phyloP scores from a whole-genome alignment of 2,113 vertebrate species.

The Ifrita kowaldi region DNA sequence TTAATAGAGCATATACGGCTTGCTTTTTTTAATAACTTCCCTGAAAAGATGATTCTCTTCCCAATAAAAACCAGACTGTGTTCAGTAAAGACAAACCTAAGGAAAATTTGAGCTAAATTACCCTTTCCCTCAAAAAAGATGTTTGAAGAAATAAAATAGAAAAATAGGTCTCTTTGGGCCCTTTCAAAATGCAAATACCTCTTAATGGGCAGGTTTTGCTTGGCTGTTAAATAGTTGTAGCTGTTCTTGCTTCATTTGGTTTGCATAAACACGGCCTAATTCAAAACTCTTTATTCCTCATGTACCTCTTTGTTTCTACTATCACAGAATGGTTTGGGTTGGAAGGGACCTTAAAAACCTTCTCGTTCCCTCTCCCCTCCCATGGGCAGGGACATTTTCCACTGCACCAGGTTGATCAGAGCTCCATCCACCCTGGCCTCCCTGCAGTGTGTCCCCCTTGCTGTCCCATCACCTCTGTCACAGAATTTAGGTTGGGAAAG shows the following conservation, averaged over 20 bases:
- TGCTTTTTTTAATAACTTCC: conserved; percentile 16
- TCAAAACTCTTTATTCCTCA: background rate
- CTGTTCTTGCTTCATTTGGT: conserved; percentile 43
- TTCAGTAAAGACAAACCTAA: conserved; percentile 20
- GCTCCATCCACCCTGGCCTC: background rate
- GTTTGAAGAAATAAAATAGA: conserved; percentile 49
- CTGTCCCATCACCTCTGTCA: background rate
- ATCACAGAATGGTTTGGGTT: background rate
- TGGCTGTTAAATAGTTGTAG: conserved; percentile 43
- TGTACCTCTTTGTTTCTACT: background rate
- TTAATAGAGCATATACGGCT: conserved; percentile 24
- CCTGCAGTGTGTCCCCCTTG: background rate
- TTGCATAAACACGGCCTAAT: conserved; percentile 21
- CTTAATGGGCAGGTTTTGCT: conserved; percentile 37
- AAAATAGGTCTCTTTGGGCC: conserved; percentile 33
- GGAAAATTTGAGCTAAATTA: conserved; percentile 42
- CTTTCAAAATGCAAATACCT: conserved; percentile 48
- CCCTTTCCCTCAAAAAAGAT: conserved; percentile 23
- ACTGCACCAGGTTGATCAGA: background rate
- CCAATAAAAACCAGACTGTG: background rate
- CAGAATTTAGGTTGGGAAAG: background rate
- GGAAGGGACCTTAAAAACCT: background rate
- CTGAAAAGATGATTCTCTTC: conserved; percentile 24
- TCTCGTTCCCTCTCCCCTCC: background rate
- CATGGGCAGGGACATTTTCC: background rate